phyloP scores from a whole-genome alignment of 2,113 vertebrate genomes.

The Gymnorhina tibicen region DNA sequence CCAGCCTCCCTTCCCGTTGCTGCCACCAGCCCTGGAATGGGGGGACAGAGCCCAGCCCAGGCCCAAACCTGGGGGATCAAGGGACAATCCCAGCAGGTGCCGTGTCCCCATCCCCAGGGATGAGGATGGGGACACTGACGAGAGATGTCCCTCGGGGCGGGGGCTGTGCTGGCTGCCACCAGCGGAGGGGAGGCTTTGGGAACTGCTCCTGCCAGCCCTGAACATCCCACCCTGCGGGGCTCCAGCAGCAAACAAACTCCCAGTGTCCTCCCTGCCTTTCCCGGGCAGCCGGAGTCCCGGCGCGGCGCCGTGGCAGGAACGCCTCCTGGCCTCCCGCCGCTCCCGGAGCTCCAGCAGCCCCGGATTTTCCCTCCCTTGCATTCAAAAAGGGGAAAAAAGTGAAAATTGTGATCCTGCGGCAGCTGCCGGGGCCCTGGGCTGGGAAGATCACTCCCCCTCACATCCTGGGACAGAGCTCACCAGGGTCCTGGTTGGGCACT shows the following conservation, averaged over 20 bases:
- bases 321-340: not conserved
- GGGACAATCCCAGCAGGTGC: not conserved
- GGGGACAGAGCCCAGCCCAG: not conserved
- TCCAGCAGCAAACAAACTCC: not conserved
- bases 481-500: not conserved
- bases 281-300: not conserved
- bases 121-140: not conserved
- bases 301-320: not conserved
- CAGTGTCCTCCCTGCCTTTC: not conserved
- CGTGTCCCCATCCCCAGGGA: not conserved
- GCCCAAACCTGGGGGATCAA: not conserved
- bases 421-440: accelerated
- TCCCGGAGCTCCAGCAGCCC: not conserved
- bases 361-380: not conserved
- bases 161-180: not conserved
- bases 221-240: not conserved
- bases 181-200: not conserved
- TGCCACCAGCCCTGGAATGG: not conserved
- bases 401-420: not conserved
- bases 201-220: not conserved
- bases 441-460: not conserved
- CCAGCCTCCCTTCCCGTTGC: not conserved
- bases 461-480: not conserved
- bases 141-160: not conserved
- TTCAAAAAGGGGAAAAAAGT: not conserved